These are phyloP conservation scores for Antheraea mylitta DNA, from an alignment of 1,140 invertebrate genomes.

Conservation along the genomic window DNA sequence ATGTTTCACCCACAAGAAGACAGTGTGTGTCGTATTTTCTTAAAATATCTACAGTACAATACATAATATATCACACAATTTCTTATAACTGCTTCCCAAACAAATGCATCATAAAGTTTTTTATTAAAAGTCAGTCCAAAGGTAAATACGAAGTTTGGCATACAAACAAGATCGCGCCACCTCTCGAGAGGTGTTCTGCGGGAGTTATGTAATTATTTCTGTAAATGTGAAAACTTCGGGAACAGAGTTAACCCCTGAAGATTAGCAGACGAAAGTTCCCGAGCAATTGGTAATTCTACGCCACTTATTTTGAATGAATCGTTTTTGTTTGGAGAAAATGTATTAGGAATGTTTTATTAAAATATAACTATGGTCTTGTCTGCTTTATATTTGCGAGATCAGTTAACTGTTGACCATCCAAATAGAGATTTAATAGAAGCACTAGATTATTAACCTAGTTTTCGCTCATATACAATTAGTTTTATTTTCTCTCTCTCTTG, in stretches of 20 bases:
- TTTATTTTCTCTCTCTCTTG: too few species aligned
- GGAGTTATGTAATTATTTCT: constrained; percentile 40
- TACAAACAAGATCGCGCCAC: constrained; percentile 27
- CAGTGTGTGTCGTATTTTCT: too few species aligned
- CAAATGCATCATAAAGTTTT: constrained; percentile 44
- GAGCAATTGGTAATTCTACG: constrained; percentile 26
- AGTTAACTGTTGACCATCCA: too few species aligned
- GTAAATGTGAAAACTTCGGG: constrained; percentile 42
- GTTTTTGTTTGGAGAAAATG: background rate
- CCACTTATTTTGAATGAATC: background rate
- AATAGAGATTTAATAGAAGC: too few species aligned
- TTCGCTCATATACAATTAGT: too few species aligned
- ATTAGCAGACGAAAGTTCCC: constrained; percentile 29
- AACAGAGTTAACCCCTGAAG: constrained; percentile 34
- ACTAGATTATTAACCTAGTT: too few species aligned
- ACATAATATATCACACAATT: background rate
- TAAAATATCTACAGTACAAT: background rate
- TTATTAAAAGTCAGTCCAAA: constrained; percentile 35
- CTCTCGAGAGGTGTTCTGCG: constrained; percentile 18
- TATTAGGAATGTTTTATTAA: background rate
- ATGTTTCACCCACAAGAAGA: too few species aligned
- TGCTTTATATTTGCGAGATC: too few species aligned
- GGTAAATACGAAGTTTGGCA: constrained; percentile 42
- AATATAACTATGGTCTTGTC: background rate
- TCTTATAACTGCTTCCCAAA: background rate